These are phyloP conservation scores for Periophthalmodon schlosseri DNA, from an alignment of 2,113 vertebrate genomes.

Conservation along the genomic window DNA sequence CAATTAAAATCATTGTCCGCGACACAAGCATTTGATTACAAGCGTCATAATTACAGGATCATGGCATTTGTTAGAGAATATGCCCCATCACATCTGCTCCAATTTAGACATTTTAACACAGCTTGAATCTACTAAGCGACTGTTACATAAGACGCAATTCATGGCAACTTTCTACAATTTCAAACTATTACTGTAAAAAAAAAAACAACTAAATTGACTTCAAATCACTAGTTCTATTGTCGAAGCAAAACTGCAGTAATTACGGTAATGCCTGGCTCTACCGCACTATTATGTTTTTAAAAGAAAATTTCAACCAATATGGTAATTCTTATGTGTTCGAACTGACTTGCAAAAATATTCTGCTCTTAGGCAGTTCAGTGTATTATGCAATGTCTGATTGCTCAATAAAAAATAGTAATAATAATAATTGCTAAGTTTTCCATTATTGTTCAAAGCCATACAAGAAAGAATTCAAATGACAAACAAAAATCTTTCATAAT, in stretches of 20 bases:
- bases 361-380: too few species aligned
- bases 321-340: not conserved
- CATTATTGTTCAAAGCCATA: not conserved
- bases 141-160: not conserved
- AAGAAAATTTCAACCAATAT: not conserved
- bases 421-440: not conserved
- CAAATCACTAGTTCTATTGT: conserved; percentile 1
- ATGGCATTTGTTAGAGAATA: not conserved
- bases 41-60: not conserved
- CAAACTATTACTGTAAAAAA: not conserved
- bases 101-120: not conserved
- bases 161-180: not conserved
- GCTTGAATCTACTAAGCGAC: not conserved
- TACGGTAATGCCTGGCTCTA: not conserved
- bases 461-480: too few species aligned
- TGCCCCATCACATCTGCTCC: not conserved
- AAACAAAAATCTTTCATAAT: too few species aligned
- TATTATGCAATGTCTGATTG: too few species aligned
- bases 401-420: too few species aligned
- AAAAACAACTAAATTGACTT: not conserved
- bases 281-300: not conserved
- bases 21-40: not conserved
- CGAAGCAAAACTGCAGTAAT: not conserved
- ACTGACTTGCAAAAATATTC: not conserved
- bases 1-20: not conserved